phyloP scores from a whole-genome alignment of 2,888 invertebrate species.

The Pediacus dermestoides region DNA sequence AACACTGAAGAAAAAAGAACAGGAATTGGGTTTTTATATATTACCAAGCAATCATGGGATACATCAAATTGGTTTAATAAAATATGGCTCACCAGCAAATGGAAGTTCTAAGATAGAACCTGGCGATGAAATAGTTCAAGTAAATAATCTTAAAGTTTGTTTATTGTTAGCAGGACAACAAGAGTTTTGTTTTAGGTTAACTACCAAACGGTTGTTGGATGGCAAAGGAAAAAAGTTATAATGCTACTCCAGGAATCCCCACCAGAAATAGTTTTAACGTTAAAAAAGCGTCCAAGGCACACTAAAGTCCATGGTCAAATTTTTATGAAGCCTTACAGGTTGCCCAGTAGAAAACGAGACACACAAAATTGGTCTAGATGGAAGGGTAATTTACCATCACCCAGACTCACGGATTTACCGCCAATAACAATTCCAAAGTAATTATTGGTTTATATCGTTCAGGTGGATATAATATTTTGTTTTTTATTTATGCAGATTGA shows the following conservation, averaged over 20 bases:
- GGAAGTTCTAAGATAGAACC: conserved; percentile 88
- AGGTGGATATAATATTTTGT: conserved; percentile 10
- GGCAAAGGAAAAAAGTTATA: conserved; percentile 76
- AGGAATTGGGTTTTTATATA: conserved; percentile 87
- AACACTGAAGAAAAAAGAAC: conserved; percentile 79
- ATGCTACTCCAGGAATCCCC: conserved; percentile 71
- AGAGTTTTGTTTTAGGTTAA: conserved; percentile 54
- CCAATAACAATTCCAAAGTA: conserved; percentile 58
- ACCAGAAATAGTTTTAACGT: conserved; percentile 74
- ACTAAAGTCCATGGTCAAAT: conserved; percentile 75
- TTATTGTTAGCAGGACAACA: not conserved
- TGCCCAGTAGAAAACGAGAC: conserved; percentile 68
- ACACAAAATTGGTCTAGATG: conserved; percentile 59
- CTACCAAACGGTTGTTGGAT: conserved; percentile 73
- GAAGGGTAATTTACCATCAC: conserved; percentile 67
- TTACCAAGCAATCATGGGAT: conserved; percentile 79
- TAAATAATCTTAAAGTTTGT: conserved; percentile 46
- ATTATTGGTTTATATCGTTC: conserved; percentile 25
- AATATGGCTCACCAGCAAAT: conserved; percentile 89
- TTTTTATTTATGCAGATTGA: conserved; percentile 27
- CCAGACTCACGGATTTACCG: conserved; percentile 59
- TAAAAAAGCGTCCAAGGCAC: conserved; percentile 80
- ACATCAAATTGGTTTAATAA: conserved; percentile 82
- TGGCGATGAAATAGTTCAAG: conserved; percentile 95
- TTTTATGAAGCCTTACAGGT: conserved; percentile 67